Evolutionary conservation across 2,888 invertebrate genomes (phyloP).

Genomic region (Macrophya annulata): DNA sequence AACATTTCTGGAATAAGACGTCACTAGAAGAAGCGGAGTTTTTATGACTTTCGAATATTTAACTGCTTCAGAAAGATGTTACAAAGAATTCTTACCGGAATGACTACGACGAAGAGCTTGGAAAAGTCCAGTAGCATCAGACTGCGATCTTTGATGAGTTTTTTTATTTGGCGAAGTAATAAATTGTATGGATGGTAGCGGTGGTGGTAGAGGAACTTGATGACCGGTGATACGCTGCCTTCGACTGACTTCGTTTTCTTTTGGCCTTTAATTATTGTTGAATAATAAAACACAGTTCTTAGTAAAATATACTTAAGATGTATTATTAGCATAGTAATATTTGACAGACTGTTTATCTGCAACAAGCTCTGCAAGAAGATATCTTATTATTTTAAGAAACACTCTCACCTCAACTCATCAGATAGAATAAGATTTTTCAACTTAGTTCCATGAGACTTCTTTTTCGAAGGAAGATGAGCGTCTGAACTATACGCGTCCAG

Average conservation of each 20-base stretch:
- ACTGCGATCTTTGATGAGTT: slow-evolving; percentile 92
- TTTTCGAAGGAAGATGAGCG: slow-evolving; percentile 85
- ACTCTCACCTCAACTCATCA: slow-evolving; percentile 82
- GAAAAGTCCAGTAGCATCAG: slow-evolving; percentile 89
- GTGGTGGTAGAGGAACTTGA: slow-evolving; percentile 76
- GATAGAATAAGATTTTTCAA: slow-evolving; percentile 88
- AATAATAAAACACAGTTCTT: slow-evolving; percentile 42
- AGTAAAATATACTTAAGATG: background rate
- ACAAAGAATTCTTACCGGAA: slow-evolving; percentile 72
- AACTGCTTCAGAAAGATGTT: background rate
- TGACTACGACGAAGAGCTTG: slow-evolving; percentile 78
- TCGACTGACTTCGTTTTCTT: slow-evolving; percentile 73
- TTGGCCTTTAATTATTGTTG: slow-evolving; percentile 73
- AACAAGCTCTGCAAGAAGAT: background rate
- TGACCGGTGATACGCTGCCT: slow-evolving; percentile 73
- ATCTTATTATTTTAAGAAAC: slow-evolving; percentile 1
- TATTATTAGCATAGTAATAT: background rate
- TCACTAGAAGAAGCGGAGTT: background rate
- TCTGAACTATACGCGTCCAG: slow-evolving; percentile 96
- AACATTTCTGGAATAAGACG: background rate
- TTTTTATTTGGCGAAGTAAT: slow-evolving; percentile 83
- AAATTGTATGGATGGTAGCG: slow-evolving; percentile 75
- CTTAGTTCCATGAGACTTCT: slow-evolving; percentile 89
- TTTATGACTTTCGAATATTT: background rate
- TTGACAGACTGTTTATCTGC: background rate